phyloP scores from a whole-genome alignment of 37 sponge, comb jelly and placozoan genomes.

The Ephydatia muelleri region DNA sequence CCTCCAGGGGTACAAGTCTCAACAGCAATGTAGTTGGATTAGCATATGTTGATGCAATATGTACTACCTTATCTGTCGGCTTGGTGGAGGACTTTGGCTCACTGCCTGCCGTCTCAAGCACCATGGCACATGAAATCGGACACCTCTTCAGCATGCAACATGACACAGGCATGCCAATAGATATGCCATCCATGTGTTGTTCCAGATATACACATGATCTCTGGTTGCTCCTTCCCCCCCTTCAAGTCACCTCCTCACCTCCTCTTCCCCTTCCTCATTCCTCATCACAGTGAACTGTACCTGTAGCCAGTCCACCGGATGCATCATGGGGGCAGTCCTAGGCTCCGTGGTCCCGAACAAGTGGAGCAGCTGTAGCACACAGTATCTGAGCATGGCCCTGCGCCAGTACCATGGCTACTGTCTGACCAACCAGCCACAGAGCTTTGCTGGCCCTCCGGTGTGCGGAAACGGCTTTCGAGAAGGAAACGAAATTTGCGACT shows the following conservation, averaged over 20 bases:
- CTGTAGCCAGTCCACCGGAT: slow-evolving; percentile 11
- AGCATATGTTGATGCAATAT: slow-evolving; percentile 57
- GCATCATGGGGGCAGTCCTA: slow-evolving; percentile 49
- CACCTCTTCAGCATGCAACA: slow-evolving; percentile 78
- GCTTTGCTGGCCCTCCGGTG: slow-evolving; percentile 25
- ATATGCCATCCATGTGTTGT: too few species aligned
- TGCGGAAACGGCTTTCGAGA: slow-evolving; percentile 87
- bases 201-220: too few species aligned
- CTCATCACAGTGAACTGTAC: not conserved
- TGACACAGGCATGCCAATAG: slow-evolving; percentile 38
- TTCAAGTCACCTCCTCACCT: too few species aligned
- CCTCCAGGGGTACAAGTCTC: slow-evolving; percentile 43
- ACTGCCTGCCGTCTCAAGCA: slow-evolving; percentile 19
- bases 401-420: slow-evolving; percentile 2
- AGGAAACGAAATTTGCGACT: slow-evolving; percentile 75
- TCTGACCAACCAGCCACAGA: slow-evolving; percentile 37
- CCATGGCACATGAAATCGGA: slow-evolving; percentile 82
- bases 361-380: slow-evolving; percentile 45
- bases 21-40: slow-evolving; percentile 47
- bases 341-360: slow-evolving; percentile 3
- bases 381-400: slow-evolving; percentile 3
- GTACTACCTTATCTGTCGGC: slow-evolving; percentile 23
- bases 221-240: too few species aligned
- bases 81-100: slow-evolving; percentile 48
- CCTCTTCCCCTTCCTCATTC: too few species aligned